A percentile compares a stretch with the other conserved stretches of the same genome.
phyloP scores from a whole-genome alignment of 2,113 vertebrate genomes.

The Crotalus viridis region DNA sequence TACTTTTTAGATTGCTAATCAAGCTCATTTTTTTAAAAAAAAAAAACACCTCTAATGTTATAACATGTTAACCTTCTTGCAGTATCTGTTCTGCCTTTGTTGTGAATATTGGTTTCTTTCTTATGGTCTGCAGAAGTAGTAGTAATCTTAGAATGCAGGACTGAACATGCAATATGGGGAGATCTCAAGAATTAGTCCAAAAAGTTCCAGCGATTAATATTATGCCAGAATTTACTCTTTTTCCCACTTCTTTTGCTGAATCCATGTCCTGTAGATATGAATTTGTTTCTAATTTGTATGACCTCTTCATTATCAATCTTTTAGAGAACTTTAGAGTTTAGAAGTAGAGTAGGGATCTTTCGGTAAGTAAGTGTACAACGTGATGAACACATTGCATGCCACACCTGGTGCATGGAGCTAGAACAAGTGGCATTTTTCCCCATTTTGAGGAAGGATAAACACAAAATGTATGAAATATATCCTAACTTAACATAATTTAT shows the following conservation, averaged over 20 bases:
- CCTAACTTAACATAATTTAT: no score
- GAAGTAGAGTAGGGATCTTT: not conserved
- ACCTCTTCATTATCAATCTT: not conserved
- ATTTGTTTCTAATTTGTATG: not conserved
- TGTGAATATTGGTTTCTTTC: not conserved
- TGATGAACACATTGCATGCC: not conserved
- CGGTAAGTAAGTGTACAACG: not conserved
- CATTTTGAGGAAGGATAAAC: not conserved
- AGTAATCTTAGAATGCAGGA: not conserved
- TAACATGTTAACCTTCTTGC: not conserved
- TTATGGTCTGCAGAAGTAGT: not conserved
- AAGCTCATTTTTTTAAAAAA: not conserved
- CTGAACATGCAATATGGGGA: not conserved
- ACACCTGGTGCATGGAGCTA: not conserved
- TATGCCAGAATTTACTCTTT: not conserved
- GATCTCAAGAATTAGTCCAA: not conserved
- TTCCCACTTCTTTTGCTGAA: not conserved
- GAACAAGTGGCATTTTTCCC: not conserved
- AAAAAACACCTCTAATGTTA: not conserved
- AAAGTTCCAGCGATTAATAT: not conserved
- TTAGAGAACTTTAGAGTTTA: not conserved
- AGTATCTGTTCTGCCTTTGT: not conserved
- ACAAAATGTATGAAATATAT: not conserved
- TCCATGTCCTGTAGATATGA: not conserved
- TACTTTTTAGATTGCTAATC: not conserved